Percentiles rank a stretch among this genome's conserved stretches.
Conservation (phyloP, 2,797 vertebrate genomes). For the Hemitrygon akajei region DNA sequence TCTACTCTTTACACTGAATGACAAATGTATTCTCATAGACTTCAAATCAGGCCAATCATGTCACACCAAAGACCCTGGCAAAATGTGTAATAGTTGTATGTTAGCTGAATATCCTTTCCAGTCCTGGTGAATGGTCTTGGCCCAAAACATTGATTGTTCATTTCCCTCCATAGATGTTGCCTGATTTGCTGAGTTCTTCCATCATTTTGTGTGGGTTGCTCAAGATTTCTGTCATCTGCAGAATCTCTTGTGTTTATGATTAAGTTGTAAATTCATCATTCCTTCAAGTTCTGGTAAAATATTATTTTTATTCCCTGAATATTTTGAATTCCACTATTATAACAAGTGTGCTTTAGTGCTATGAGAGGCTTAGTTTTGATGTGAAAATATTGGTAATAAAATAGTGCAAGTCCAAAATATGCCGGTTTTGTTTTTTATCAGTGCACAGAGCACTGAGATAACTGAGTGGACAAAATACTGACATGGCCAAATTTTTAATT, state of each 20-base stretch:
- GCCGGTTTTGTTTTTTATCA: neutral
- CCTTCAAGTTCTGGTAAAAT: neutral
- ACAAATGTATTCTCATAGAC: constrained; percentile 42
- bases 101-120: constrained; percentile 37
- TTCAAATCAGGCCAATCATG: constrained; percentile 42
- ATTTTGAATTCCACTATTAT: neutral
- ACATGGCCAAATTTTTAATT: constrained; percentile 41
- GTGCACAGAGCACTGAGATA: neutral
- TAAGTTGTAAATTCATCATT: constrained; percentile 43
- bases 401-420: neutral
- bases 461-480: neutral
- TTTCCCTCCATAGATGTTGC: no score
- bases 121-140: no score
- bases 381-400: neutral
- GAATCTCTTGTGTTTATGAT: neutral
- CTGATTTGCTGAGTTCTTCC: no score
- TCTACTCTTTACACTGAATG: constrained; percentile 36
- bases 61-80: constrained; percentile 41
- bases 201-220: no score
- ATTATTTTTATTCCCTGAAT: neutral
- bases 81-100: neutral
- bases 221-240: no score
- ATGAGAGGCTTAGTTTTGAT: neutral
- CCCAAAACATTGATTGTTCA: no score
- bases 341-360: neutral